A percentile compares a stretch with the other conserved stretches of the same genome.
Evolutionary conservation across 2,888 invertebrate genomes (phyloP).

Genomic region (Himalopsyche kuldschensis): DNA sequence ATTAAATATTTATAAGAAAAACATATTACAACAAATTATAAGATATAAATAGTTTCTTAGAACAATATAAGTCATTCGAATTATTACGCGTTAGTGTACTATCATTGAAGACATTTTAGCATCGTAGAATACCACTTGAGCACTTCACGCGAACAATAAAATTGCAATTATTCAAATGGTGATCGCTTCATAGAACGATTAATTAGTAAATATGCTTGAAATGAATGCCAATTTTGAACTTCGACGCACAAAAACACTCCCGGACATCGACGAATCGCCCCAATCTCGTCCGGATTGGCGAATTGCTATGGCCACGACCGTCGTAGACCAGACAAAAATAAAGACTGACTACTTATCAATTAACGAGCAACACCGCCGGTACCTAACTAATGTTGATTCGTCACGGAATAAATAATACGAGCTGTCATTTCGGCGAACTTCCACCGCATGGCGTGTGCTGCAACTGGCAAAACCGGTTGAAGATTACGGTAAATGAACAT

Average conservation of each 20-base stretch:
- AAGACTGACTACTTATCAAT: constrained; percentile 1
- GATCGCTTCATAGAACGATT: neutral
- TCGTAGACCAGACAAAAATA: neutral
- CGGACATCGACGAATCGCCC: neutral
- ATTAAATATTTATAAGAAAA: too few relatives aligned
- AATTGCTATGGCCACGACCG: neutral
- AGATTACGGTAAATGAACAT: neutral
- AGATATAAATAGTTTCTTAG: too few relatives aligned
- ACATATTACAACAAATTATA: too few relatives aligned
- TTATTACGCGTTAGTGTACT: neutral
- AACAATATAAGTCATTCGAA: neutral
- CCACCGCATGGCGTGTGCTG: neutral
- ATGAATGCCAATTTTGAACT: neutral
- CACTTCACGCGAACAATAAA: too few relatives aligned
- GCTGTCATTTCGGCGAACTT: neutral
- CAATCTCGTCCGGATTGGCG: neutral
- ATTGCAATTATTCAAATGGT: neutral
- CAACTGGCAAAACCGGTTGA: neutral
- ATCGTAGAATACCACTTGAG: neutral
- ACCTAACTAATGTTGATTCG: neutral
- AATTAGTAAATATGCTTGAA: neutral
- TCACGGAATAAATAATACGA: neutral
- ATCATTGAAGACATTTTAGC: neutral
- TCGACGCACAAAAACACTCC: neutral
- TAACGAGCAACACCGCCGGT: neutral